These are phyloP conservation scores for Blastomussa wellsi DNA, from an alignment of 92 coral and sea anemone species.

Conservation along the genomic window DNA sequence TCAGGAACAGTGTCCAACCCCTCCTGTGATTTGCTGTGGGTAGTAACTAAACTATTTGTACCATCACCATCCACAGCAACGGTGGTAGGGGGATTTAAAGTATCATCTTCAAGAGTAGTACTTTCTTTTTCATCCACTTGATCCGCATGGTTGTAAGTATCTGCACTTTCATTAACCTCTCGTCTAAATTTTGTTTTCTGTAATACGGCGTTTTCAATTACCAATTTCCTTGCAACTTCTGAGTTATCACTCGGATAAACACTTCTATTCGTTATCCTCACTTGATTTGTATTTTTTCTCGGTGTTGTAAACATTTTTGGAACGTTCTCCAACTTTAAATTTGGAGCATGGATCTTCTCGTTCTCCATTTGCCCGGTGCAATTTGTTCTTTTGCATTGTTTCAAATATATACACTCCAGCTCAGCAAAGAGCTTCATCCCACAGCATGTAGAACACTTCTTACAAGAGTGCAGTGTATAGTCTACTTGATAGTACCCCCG, in stretches of 20 bases:
- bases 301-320: neutral
- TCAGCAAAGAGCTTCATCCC: slow-evolving; percentile 2
- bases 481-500: slow-evolving; percentile 11
- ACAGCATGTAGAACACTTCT: slow-evolving; percentile 12
- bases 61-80: neutral
- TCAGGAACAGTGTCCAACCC: neutral
- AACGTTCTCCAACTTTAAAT: neutral
- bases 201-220: too few relatives aligned
- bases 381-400: slow-evolving; percentile 16
- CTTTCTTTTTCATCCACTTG: neutral
- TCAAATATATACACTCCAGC: slow-evolving; percentile 10
- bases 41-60: neutral
- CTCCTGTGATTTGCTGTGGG: neutral
- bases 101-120: neutral
- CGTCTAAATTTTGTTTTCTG: neutral
- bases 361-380: neutral
- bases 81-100: neutral
- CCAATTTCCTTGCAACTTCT: neutral
- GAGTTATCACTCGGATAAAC: neutral
- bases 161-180: neutral
- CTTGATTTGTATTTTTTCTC: neutral
- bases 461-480: neutral
- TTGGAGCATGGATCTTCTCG: neutral
- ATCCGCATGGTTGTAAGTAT: neutral
- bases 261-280: neutral